Percentiles rank a stretch among this genome's conserved stretches.
Conservation (phyloP, 2,797 vertebrate genomes). For the Fratercula arctica region DNA sequence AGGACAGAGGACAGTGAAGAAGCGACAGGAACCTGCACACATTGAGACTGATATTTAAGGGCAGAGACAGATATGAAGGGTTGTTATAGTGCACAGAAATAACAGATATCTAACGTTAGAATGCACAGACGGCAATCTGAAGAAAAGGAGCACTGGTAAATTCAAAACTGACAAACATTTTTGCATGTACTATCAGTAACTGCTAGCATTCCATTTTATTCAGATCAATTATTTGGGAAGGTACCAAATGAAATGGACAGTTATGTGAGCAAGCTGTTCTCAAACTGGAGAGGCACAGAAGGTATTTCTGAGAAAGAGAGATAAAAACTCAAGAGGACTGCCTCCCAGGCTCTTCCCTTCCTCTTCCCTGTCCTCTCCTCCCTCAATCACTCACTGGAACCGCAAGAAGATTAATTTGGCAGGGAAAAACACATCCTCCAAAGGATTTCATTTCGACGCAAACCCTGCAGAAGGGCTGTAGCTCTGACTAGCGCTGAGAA, state of each 20-base stretch:
- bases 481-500: background rate
- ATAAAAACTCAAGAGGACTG: background rate
- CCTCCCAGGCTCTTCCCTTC: background rate
- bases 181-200: background rate
- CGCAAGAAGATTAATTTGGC: background rate
- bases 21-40: background rate
- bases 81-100: background rate
- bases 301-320: background rate
- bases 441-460: background rate
- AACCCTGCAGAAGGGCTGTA: background rate
- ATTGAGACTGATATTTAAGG: background rate
- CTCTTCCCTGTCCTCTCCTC: background rate
- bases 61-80: background rate
- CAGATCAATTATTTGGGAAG: background rate
- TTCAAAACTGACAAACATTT: background rate
- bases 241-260: rapidly evolving
- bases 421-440: background rate
- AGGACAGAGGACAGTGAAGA: background rate
- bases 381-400: background rate
- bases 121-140: background rate
- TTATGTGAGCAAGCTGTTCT: background rate
- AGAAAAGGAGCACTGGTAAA: background rate
- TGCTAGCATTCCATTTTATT: background rate
- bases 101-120: background rate
- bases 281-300: background rate